These are phyloP conservation scores for Morinoia aosen DNA, from an alignment of 2,888 invertebrate species.

Conservation along the genomic window DNA sequence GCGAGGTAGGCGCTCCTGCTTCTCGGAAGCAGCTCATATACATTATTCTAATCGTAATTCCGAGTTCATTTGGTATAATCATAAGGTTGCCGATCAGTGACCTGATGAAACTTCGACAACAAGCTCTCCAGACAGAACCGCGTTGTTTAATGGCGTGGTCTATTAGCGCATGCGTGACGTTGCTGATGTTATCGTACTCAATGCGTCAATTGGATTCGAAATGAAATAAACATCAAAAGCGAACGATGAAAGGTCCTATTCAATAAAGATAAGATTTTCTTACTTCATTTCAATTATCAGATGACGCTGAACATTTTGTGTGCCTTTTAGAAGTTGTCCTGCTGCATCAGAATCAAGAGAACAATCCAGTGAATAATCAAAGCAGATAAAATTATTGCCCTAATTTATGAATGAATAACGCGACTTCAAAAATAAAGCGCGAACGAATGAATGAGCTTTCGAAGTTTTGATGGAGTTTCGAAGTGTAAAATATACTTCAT, in stretches of 20 bases:
- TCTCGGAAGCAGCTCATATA: background rate
- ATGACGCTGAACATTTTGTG: background rate
- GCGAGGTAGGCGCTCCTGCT: background rate
- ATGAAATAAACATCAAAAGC: background rate
- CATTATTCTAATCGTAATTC: constrained; percentile 34
- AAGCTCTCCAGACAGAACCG: background rate
- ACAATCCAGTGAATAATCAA: background rate
- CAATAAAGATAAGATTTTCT: background rate
- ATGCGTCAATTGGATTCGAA: background rate
- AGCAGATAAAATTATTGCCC: background rate
- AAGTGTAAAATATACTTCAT: no score
- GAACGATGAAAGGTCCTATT: background rate
- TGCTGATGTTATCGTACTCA: background rate
- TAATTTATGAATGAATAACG: background rate
- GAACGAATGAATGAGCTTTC: no score
- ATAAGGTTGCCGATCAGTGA: background rate
- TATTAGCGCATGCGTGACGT: background rate
- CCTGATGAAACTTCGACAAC: background rate
- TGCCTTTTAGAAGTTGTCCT: background rate
- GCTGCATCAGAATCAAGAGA: background rate
- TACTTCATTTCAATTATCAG: background rate
- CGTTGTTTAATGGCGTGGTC: background rate
- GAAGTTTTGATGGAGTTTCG: no score
- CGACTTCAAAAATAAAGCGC: background rate
- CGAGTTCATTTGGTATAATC: background rate